phyloP scores from a whole-genome alignment of 2,797 vertebrate species.

The Amblyopsis hoosieri region DNA sequence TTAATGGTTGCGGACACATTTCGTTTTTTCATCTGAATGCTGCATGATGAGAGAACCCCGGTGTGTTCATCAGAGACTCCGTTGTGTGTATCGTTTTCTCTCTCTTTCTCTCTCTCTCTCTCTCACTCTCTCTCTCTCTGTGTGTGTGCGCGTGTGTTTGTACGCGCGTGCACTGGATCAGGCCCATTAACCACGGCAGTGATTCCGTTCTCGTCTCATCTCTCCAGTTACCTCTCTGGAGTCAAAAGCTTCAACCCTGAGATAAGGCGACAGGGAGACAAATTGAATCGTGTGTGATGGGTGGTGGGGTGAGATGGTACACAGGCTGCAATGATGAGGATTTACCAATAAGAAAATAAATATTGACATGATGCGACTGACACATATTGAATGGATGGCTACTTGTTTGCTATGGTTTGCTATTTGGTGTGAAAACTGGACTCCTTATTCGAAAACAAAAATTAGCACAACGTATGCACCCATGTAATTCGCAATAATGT shows the following conservation, averaged over 20 bases:
- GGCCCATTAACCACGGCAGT: slow-evolving; percentile 75
- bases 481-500: too few species aligned
- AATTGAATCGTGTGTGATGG: slow-evolving; percentile 50
- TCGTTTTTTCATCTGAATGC: slow-evolving; percentile 63
- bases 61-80: slow-evolving; percentile 16
- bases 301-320: slow-evolving; percentile 5
- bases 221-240: slow-evolving; percentile 68
- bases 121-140: slow-evolving; percentile 5
- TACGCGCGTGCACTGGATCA: slow-evolving; percentile 52
- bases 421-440: too few species aligned
- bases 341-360: slow-evolving; percentile 29
- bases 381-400: too few species aligned
- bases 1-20: slow-evolving; percentile 56
- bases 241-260: slow-evolving; percentile 68
- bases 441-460: too few species aligned
- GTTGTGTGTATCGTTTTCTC: not conserved
- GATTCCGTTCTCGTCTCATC: slow-evolving; percentile 70
- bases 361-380: not conserved
- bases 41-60: slow-evolving; percentile 69
- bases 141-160: slow-evolving; percentile 18
- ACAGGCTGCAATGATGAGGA: not conserved
- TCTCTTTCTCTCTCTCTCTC: slow-evolving; percentile 10
- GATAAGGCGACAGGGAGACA: slow-evolving; percentile 63
- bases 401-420: too few species aligned
- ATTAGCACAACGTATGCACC: too few species aligned